These are phyloP conservation scores for Caranx melampygus DNA, from an alignment of 2,113 vertebrate genomes.

Conservation along the genomic window DNA sequence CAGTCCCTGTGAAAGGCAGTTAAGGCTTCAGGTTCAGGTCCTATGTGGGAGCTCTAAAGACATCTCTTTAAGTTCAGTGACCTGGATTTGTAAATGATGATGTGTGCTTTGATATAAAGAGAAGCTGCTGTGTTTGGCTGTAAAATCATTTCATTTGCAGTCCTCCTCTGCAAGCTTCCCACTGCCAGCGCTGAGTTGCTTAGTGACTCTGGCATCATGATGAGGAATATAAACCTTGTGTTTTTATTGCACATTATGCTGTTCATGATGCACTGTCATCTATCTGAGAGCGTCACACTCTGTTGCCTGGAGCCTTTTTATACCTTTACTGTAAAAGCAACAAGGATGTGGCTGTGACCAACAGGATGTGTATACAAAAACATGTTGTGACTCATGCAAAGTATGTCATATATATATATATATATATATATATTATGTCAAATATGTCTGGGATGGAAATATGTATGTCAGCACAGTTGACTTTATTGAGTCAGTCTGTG, in stretches of 20 bases:
- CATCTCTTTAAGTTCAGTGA: slow-evolving; percentile 39
- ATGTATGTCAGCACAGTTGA: too few species aligned
- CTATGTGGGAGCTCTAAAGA: slow-evolving; percentile 6
- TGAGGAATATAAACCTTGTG: slow-evolving; percentile 27
- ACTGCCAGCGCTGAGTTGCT: slow-evolving; percentile 23
- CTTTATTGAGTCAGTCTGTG: slow-evolving; percentile 47
- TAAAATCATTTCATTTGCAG: slow-evolving; percentile 13
- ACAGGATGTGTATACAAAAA: slow-evolving; percentile 14
- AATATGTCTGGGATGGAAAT: too few species aligned
- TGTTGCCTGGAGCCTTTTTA: slow-evolving; percentile 43
- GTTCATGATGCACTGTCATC: slow-evolving; percentile 51
- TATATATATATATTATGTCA: too few species aligned
- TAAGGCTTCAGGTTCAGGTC: slow-evolving; percentile 32
- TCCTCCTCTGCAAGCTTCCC: not conserved
- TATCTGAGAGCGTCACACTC: slow-evolving; percentile 21
- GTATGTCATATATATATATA: too few species aligned
- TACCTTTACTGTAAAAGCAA: slow-evolving; percentile 20
- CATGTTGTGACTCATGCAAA: slow-evolving; percentile 5
- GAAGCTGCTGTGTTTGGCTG: not conserved
- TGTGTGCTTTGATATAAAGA: slow-evolving; percentile 22
- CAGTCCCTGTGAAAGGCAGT: slow-evolving; percentile 27
- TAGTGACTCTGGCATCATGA: slow-evolving; percentile 43
- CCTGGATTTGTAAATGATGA: slow-evolving; percentile 48
- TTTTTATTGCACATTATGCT: slow-evolving; percentile 61
- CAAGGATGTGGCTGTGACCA: not conserved